phyloP scores from a whole-genome alignment of 2,113 vertebrate genomes.

The Myodes glareolus region DNA sequence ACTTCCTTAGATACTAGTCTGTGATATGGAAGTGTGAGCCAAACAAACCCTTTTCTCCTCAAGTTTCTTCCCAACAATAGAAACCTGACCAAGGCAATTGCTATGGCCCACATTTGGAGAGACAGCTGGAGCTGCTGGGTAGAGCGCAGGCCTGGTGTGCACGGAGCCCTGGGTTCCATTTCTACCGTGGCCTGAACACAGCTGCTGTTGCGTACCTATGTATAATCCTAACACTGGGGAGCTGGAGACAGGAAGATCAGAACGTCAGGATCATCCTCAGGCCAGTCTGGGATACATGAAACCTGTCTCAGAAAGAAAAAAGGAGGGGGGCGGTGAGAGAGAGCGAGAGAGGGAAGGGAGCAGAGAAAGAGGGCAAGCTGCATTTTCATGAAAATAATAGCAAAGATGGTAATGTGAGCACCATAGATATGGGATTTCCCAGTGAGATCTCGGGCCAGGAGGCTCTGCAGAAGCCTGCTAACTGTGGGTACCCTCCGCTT shows the following conservation, averaged over 20 bases:
- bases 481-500: background rate
- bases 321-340: background rate
- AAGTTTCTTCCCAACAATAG: background rate
- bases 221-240: background rate
- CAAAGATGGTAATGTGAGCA: background rate
- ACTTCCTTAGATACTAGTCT: background rate
- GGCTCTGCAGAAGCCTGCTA: background rate
- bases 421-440: background rate
- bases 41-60: background rate
- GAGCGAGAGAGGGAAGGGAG: too few species aligned
- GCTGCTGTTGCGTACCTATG: too few species aligned
- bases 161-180: background rate
- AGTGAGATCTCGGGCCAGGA: background rate
- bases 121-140: background rate
- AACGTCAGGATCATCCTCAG: background rate
- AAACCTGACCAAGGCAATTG: too few species aligned
- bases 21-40: background rate
- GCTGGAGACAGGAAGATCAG: too few species aligned
- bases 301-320: background rate
- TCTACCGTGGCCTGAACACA: background rate
- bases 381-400: background rate
- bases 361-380: background rate
- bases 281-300: background rate
- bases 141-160: background rate
- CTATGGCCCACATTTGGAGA: background rate